Base-by-base conservation (phyloP, 2,797 vertebrate genomes). In the Enteromius radiatus region DNA sequence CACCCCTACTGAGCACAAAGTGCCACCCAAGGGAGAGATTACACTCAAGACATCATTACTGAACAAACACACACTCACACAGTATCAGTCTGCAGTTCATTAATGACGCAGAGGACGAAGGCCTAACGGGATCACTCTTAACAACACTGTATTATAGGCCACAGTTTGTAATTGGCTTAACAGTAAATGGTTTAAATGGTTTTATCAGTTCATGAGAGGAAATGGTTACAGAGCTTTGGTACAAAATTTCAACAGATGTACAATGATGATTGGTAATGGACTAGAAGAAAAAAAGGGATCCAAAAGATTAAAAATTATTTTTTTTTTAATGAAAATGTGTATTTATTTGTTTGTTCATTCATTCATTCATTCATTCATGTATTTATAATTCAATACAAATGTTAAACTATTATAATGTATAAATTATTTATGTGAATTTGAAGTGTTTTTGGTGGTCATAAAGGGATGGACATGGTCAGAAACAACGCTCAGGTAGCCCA, bases 51-150 rank as follows among this genome's bases (percentile, higher is more conserved):
- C 33, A 69, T 63, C 14, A 47, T 74, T 71, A 78, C 63, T 26
- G 52, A 70, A 83, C 71, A 84, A 80, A 84, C 83, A 84, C 67
- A 41, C n/a, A 41, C 82, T 54, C 28, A 68, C 47, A 80, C 83
- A 84, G 15, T 45, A 56, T 47, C 69, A 75, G 77, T 36, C 71
- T 7, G 73, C 49, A 76, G 70, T 75, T 64, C 31, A 69, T 68
- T 59, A 81, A 61, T 59, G 73, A 59, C 6, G 2, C n/a, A 21
- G 28, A 74, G 56, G 36, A 69, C 15, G 4, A 56, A 23, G 5
- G 28, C 4, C 6, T 5, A 64, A 65, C 21, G 4, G 45, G 63
- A 65, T 36, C 43, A 65, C 61, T 31, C 41, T n/a, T 78, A 64
- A 45, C 26, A 33, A 33, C 64, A 3, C 11, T 31, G 36, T 23